Conservation (phyloP, 2,797 vertebrate genomes). For the Sebastes nivosus region DNA sequence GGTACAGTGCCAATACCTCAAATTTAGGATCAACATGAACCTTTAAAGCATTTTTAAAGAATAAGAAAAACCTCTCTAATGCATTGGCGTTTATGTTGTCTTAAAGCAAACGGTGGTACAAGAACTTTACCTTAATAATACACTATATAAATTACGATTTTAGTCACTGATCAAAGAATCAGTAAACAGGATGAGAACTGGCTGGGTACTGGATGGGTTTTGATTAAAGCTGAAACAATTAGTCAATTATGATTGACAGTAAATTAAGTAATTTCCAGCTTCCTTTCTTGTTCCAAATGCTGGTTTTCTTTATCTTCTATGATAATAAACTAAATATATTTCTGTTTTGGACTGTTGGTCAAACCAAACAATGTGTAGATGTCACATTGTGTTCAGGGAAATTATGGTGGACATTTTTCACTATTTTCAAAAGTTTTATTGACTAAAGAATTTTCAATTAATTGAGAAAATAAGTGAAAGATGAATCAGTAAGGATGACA, state of each 20-base stretch:
- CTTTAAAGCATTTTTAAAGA: not conserved
- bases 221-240: not conserved
- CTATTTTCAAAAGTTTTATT: not conserved
- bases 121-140: not conserved
- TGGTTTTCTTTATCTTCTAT: not conserved
- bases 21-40: not conserved
- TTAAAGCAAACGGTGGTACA: not conserved
- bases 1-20: not conserved
- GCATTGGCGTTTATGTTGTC: not conserved
- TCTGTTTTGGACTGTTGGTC: not conserved
- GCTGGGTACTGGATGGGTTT: not conserved
- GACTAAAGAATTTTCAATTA: not conserved
- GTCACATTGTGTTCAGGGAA: not conserved
- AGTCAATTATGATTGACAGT: too few species aligned
- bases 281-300: not conserved
- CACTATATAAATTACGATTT: not conserved
- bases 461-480: not conserved
- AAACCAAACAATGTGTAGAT: not conserved
- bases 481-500: not conserved
- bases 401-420: not conserved
- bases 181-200: not conserved
- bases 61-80: not conserved
- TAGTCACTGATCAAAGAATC: not conserved
- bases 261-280: not conserved
- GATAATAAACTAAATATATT: not conserved